These are phyloP conservation scores for Caenorhabditis imperialis DNA, from an alignment of 2,888 invertebrate genomes.

Conservation along the genomic window DNA sequence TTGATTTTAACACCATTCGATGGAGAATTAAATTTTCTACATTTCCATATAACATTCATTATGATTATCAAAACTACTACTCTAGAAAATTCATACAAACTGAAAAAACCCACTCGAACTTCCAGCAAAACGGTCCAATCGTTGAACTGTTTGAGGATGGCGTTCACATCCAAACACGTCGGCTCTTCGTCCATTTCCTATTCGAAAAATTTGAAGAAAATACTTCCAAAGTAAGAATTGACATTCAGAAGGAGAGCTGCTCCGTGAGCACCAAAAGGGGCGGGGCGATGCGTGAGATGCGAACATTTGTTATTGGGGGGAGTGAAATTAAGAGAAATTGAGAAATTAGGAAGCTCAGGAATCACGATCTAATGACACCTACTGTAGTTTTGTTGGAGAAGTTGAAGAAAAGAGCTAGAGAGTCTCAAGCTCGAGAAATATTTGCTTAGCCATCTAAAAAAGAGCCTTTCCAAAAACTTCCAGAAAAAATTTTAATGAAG, in stretches of 20 bases:
- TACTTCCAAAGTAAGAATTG: conserved; percentile 11
- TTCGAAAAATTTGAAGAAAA: conserved; percentile 3
- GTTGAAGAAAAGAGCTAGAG: too few species aligned
- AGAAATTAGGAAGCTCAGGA: too few species aligned
- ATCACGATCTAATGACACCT: neutral
- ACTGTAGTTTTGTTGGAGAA: too few species aligned
- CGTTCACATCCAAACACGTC: conserved; percentile 71
- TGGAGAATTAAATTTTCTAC: too few species aligned
- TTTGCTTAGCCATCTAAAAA: too few species aligned
- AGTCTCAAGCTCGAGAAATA: too few species aligned
- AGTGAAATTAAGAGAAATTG: conserved; percentile 3
- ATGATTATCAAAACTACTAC: too few species aligned
- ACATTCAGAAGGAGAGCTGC: conserved; percentile 2
- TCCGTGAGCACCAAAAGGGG: conserved; percentile 1
- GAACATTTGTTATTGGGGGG: conserved; percentile 43
- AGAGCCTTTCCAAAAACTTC: too few species aligned
- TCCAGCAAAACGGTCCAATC: conserved; percentile 74
- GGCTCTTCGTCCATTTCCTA: conserved; percentile 24
- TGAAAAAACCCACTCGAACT: conserved; percentile 67
- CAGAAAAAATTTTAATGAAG: too few species aligned
- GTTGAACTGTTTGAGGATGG: conserved; percentile 66
- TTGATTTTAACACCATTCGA: too few species aligned
- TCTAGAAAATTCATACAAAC: too few species aligned
- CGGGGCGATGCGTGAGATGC: conserved; percentile 44
- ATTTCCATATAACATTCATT: too few species aligned